Evolutionary conservation across 2,113 vertebrate genomes (phyloP).

Genomic region (Psilopogon haemacephalus): DNA sequence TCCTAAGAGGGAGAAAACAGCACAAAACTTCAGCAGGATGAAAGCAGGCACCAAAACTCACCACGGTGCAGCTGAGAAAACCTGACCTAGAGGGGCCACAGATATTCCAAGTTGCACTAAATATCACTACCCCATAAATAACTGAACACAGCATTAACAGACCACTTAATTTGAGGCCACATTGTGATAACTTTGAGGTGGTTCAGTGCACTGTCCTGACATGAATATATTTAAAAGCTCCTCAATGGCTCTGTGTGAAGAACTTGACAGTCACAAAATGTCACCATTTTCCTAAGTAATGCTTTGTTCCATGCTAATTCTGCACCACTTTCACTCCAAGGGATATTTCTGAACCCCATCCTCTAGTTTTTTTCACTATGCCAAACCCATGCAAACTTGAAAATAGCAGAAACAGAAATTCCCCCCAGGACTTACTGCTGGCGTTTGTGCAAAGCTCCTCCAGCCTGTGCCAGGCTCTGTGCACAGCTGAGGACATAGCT

Average conservation of each 20-base stretch:
- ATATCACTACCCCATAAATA: neutral
- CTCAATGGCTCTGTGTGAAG: neutral
- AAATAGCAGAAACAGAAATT: neutral
- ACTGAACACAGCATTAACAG: neutral
- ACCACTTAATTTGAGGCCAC: neutral
- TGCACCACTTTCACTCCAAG: neutral
- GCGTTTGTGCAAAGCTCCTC: neutral
- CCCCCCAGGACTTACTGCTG: neutral
- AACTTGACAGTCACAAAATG: neutral
- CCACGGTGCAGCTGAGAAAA: neutral
- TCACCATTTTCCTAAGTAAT: neutral
- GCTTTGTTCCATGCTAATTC: neutral
- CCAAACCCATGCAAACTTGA: neutral
- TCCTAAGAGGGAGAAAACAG: neutral
- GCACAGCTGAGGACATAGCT: neutral
- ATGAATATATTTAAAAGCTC: neutral
- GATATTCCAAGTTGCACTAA: neutral
- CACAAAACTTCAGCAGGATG: neutral
- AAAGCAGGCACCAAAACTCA: neutral
- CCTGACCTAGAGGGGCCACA: neutral
- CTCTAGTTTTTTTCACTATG: neutral
- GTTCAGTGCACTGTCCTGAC: neutral
- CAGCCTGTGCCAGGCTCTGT: rapidly evolving
- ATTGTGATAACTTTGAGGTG: neutral
- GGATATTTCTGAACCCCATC: neutral